phyloP scores from a whole-genome alignment of 2,797 vertebrate genomes.

The Esox masquinongy region DNA sequence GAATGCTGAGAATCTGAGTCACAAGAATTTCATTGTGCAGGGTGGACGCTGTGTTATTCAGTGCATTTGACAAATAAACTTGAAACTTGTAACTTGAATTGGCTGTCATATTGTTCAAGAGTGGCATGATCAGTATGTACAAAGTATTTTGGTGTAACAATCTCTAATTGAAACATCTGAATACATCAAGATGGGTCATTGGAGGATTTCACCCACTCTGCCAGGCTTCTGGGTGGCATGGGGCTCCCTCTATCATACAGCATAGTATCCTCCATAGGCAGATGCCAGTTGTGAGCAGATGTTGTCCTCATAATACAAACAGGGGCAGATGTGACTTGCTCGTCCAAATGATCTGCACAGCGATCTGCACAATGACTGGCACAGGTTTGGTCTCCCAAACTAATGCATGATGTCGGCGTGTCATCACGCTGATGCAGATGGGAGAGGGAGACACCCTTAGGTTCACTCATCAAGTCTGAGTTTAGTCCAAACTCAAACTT shows the following conservation, averaged over 20 bases:
- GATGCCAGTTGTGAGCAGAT: constrained; percentile 8
- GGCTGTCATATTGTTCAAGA: background rate
- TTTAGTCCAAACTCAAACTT: too few relatives aligned
- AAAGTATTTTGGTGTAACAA: background rate
- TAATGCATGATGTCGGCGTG: constrained; percentile 11
- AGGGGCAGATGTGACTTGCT: constrained; percentile 10
- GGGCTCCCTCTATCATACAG: constrained; percentile 12
- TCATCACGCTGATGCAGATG: background rate
- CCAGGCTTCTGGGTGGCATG: constrained; percentile 58
- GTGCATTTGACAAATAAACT: background rate
- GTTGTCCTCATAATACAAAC: background rate
- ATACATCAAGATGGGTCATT: constrained; percentile 41
- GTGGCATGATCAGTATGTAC: background rate
- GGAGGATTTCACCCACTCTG: constrained; percentile 69
- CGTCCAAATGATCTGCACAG: constrained; percentile 10
- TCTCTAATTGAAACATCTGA: background rate
- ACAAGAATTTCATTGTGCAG: too few relatives aligned
- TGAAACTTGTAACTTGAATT: background rate
- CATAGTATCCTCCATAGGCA: constrained; percentile 17
- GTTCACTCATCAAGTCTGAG: constrained; percentile 25
- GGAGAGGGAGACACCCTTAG: constrained; percentile 1
- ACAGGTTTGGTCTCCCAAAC: constrained; percentile 16
- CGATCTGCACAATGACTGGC: constrained; percentile 14
- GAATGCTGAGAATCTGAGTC: background rate
- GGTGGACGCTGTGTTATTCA: too few relatives aligned